Percentiles rank a stretch among this genome's conserved stretches.
Evolutionary conservation across 2,888 invertebrate genomes (phyloP).

Genomic region (Acanthopleura granulata): DNA sequence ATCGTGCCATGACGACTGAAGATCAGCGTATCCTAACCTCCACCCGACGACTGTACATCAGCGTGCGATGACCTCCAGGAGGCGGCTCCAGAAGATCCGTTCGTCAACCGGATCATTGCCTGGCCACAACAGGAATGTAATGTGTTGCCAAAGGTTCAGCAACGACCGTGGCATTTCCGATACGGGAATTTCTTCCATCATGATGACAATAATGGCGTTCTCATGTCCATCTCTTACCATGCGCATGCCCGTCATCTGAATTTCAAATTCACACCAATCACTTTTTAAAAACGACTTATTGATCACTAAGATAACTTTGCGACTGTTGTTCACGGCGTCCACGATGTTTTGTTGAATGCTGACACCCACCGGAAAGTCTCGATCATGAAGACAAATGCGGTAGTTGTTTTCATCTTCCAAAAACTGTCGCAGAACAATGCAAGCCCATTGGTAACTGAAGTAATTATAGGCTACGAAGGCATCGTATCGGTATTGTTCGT

Average conservation of each 20-base stretch:
- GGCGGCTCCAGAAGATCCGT: slow-evolving; percentile 1
- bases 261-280: slow-evolving; percentile 20
- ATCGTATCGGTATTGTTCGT: slow-evolving; percentile 1
- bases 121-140: slow-evolving; percentile 4
- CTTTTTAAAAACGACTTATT: neutral
- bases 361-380: slow-evolving; percentile 11
- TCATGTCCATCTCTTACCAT: neutral
- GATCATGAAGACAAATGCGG: neutral
- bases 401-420: slow-evolving; percentile 13
- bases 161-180: neutral
- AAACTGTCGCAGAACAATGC: neutral
- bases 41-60: neutral
- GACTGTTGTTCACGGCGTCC: neutral
- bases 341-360: slow-evolving; percentile 16
- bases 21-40: too few species aligned
- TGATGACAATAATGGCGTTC: neutral
- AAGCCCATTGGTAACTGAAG: slow-evolving; percentile 15
- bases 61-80: neutral
- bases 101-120: neutral
- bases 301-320: slow-evolving; percentile 11
- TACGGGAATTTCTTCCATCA: slow-evolving; percentile 18
- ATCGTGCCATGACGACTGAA: too few species aligned
- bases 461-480: slow-evolving; percentile 16
- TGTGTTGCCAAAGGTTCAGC: slow-evolving; percentile 10
- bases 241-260: slow-evolving; percentile 20